phyloP scores from a whole-genome alignment of 23 tunicate genomes.

The Trididemnum nubilum region DNA sequence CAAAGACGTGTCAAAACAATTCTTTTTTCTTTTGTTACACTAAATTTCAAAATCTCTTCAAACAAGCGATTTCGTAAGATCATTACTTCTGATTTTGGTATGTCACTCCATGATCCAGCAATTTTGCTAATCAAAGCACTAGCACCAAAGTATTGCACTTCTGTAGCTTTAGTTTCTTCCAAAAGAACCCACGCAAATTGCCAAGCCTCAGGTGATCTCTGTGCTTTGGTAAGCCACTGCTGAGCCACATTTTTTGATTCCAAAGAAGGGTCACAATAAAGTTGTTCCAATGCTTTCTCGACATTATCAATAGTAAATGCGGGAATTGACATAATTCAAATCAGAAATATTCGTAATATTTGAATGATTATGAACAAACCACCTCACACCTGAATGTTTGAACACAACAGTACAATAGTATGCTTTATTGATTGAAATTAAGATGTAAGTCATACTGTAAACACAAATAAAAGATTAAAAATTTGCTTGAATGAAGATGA shows the following conservation, averaged over 20 bases:
- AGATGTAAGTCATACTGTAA: too few relatives aligned
- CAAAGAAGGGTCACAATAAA: conserved; percentile 75
- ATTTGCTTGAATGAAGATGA: too few relatives aligned
- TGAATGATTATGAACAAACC: too few relatives aligned
- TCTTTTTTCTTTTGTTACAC: conserved; percentile 25
- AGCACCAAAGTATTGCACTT: conserved; percentile 97
- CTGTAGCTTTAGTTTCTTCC: conserved; percentile 55
- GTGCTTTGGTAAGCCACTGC: conserved; percentile 85
- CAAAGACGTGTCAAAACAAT: conserved; percentile 87
- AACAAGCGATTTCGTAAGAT: conserved; percentile 52
- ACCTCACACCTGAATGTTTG: too few relatives aligned
- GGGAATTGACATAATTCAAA: conserved; percentile 52
- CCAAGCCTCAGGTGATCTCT: conserved; percentile 84
- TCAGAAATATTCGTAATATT: too few relatives aligned
- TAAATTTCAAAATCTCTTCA: conserved; percentile 53
- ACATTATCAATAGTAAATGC: conserved; percentile 67
- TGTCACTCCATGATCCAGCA: conserved; percentile 72
- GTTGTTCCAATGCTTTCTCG: conserved; percentile 78
- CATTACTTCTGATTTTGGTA: conserved; percentile 51
- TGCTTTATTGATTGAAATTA: too few relatives aligned
- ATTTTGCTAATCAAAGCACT: conserved; percentile 78
- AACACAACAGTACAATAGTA: too few relatives aligned
- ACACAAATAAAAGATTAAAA: too few relatives aligned
- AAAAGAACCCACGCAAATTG: conserved; percentile 79
- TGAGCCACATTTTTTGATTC: conserved; percentile 81